Evolutionary conservation across 1,140 invertebrate species (phyloP), one percentile per base, ranked within the genome.

Genomic region (Maconellicoccus hirsutus): DNA sequence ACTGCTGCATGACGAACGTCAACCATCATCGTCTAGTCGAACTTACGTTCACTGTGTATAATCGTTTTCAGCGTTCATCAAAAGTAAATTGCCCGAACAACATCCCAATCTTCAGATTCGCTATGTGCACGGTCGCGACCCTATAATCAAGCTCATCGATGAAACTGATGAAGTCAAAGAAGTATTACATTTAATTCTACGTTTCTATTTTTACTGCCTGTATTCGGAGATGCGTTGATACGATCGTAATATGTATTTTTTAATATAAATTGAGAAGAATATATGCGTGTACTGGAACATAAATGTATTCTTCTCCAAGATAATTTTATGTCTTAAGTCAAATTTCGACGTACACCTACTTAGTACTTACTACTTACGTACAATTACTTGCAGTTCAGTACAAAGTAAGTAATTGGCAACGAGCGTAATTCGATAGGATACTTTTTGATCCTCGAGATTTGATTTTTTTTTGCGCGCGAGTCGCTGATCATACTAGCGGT

Each of bases 71-170:
- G 94, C 94, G 52, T 97, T 97, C 78, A 88, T 96, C 59, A 94
- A 94, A 79, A 92, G 92, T 81, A 90, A 95, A 72, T 81, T 86
- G 73, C 89, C 91, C 14, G 83, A 84, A 7, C 90, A 93, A 77
- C 96, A 94, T 75, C 89, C 92, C 52, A 95, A 94, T 78, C 81
- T 98, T 70, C 85, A 87, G 78, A 90, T 98, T 63, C 90, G 89
- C 77, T 96, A 96, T 78, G 87, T 94, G 0, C 84, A 93, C 72
- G 94, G 94, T 23, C 81, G 94, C 63, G 93, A 96, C 82, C 95
- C 95, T 2, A 87, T 93, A 66, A 94, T 98, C 39, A 94, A 94
- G 78, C 80, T 98, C 25, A 83, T 92, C 73, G 89, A 97, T 78
- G 87, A 86, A 70, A 87, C 89, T 76, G 89, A 88, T 26, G 89